A percentile compares a stretch with the other conserved stretches of the same genome.
These are phyloP conservation scores for Wiebesia pumilae DNA, from an alignment of 1,140 invertebrate species.

Conservation along the genomic window DNA sequence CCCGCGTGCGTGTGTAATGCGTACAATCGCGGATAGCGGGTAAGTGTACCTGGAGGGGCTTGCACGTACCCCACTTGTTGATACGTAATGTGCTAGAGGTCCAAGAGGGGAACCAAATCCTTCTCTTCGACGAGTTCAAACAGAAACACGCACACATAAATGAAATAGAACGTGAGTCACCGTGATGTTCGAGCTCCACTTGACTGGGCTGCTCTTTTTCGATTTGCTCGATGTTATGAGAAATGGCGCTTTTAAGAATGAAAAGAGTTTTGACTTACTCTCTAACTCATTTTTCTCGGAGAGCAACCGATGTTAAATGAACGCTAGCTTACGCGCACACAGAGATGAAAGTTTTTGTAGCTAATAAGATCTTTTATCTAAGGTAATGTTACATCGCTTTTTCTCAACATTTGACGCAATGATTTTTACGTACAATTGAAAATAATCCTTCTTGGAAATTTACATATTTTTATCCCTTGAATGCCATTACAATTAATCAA, in stretches of 20 bases:
- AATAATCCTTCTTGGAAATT: too few relatives aligned
- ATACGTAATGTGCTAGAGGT: constrained; percentile 9
- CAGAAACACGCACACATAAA: background rate
- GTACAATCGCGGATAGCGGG: background rate
- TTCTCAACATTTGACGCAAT: background rate
- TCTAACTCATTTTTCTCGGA: background rate
- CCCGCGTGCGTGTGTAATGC: background rate
- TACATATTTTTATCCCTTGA: too few relatives aligned
- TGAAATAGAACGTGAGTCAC: constrained; percentile 12
- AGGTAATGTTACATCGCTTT: background rate
- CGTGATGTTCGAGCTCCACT: background rate
- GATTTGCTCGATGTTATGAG: constrained; percentile 25
- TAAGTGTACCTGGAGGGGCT: constrained; percentile 9
- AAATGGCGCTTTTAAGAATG: constrained; percentile 34
- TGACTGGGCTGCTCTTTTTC: background rate
- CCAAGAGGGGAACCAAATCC: constrained; percentile 9
- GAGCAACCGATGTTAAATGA: background rate
- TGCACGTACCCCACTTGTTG: constrained; percentile 49
- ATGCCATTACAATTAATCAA: too few relatives aligned
- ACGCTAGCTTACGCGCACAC: background rate
- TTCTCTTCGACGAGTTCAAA: background rate
- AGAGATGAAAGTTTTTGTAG: background rate
- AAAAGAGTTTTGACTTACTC: background rate
- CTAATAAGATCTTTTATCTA: background rate
- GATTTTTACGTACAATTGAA: too few relatives aligned